Conservation (phyloP, 2,888 invertebrate genomes). For the Agapostemon virescens region DNA sequence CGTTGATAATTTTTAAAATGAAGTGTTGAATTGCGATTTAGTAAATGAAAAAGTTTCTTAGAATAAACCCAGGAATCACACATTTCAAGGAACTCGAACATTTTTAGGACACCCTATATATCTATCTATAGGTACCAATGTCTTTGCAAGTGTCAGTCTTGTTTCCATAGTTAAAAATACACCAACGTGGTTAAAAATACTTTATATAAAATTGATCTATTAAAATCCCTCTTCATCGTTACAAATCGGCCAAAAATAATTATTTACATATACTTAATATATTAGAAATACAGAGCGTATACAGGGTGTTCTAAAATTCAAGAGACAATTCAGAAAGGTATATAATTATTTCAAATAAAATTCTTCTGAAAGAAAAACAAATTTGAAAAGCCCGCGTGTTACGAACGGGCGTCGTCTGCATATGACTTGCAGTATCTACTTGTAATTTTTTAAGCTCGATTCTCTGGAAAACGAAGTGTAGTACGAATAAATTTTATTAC, state of each 20-base stretch:
- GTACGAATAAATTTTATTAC: neutral
- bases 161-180: neutral
- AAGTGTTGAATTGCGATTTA: too few species aligned
- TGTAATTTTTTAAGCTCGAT: neutral
- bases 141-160: neutral
- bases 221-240: neutral
- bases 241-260: too few species aligned
- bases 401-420: neutral
- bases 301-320: neutral
- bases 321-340: neutral
- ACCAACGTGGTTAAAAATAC: neutral
- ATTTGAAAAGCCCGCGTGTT: constrained; percentile 10
- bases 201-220: neutral
- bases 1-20: too few species aligned
- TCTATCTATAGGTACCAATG: too few species aligned
- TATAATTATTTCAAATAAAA: neutral
- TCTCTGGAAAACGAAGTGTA: neutral
- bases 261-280: neutral
- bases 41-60: too few species aligned
- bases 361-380: neutral
- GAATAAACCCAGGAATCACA: too few species aligned
- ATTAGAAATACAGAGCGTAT: neutral
- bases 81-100: too few species aligned
- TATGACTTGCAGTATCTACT: neutral
- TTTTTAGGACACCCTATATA: too few species aligned